Conservation (phyloP, 2,113 vertebrate genomes). For the Fulica atra region DNA sequence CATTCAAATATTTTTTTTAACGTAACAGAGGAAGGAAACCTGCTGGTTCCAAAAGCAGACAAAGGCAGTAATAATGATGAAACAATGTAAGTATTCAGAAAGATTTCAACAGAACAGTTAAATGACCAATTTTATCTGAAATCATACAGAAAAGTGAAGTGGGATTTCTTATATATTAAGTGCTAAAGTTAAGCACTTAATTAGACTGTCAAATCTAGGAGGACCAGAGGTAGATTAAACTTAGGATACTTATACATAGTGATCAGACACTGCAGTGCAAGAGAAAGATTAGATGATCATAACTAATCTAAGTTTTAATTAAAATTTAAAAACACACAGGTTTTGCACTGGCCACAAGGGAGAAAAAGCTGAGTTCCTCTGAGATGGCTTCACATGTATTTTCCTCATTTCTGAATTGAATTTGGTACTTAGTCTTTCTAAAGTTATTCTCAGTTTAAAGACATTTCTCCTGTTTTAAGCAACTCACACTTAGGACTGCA, state of each 20-base stretch:
- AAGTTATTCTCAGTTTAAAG: background rate
- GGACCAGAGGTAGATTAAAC: conserved; percentile 63
- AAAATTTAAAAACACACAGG: conserved; percentile 53
- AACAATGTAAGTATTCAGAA: background rate
- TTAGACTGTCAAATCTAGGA: conserved; percentile 57
- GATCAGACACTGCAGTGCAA: conserved; percentile 40
- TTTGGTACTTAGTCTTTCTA: background rate
- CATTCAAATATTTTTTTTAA: background rate
- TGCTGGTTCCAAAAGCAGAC: background rate
- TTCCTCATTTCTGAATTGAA: conserved; percentile 23
- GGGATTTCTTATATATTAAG: conserved; percentile 28
- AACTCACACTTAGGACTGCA: background rate
- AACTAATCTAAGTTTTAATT: conserved; percentile 67
- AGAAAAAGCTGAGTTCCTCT: background rate
- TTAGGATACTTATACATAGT: conserved; percentile 11
- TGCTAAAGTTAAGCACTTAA: conserved; percentile 50
- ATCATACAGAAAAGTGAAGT: conserved; percentile 16
- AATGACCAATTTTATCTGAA: conserved; percentile 29
- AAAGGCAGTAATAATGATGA: background rate
- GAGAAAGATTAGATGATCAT: conserved; percentile 55
- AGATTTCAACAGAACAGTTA: background rate
- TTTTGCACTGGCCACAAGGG: conserved; percentile 23
- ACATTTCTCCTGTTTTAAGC: background rate
- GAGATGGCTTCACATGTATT: background rate
- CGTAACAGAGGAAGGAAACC: background rate